Conservation (phyloP, 2,797 vertebrate genomes). For the Etheostoma nigrum region DNA sequence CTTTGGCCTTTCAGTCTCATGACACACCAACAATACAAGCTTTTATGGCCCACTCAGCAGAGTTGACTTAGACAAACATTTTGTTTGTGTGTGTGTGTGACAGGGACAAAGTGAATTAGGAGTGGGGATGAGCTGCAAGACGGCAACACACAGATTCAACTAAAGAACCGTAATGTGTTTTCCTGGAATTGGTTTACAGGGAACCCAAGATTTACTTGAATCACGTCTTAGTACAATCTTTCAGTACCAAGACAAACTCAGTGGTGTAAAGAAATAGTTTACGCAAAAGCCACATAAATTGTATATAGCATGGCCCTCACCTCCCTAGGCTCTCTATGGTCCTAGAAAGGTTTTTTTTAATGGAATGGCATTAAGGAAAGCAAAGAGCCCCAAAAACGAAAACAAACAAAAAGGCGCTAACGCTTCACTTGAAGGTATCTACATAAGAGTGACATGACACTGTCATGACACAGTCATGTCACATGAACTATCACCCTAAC, state of each 20-base stretch:
- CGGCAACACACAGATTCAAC: slow-evolving; percentile 15
- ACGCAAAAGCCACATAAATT: not conserved
- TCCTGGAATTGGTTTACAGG: slow-evolving; percentile 1
- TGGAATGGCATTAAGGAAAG: not conserved
- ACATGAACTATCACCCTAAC: too few relatives aligned
- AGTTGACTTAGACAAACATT: slow-evolving; percentile 58
- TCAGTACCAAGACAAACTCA: not conserved
- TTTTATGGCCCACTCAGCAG: slow-evolving; percentile 49
- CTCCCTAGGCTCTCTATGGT: not conserved
- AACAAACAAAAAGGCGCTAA: too few relatives aligned
- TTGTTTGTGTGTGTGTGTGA: slow-evolving; percentile 36
- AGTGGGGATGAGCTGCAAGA: slow-evolving; percentile 35
- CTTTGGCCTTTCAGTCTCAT: slow-evolving; percentile 51
- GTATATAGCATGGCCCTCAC: not conserved
- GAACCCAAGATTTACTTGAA: slow-evolving; percentile 11
- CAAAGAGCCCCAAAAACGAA: not conserved
- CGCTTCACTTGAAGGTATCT: too few relatives aligned
- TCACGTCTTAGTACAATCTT: slow-evolving; percentile 4
- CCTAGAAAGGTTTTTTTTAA: not conserved
- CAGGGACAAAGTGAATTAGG: slow-evolving; percentile 36
- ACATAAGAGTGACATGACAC: too few relatives aligned
- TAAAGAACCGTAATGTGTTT: slow-evolving; percentile 21
- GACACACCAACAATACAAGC: slow-evolving; percentile 57
- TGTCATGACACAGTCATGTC: too few relatives aligned
- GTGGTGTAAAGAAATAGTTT: not conserved